Percentiles rank a stretch among this genome's conserved stretches.
These are phyloP conservation scores for Ameiurus melas DNA, from an alignment of 2,113 vertebrate genomes.

Conservation along the genomic window DNA sequence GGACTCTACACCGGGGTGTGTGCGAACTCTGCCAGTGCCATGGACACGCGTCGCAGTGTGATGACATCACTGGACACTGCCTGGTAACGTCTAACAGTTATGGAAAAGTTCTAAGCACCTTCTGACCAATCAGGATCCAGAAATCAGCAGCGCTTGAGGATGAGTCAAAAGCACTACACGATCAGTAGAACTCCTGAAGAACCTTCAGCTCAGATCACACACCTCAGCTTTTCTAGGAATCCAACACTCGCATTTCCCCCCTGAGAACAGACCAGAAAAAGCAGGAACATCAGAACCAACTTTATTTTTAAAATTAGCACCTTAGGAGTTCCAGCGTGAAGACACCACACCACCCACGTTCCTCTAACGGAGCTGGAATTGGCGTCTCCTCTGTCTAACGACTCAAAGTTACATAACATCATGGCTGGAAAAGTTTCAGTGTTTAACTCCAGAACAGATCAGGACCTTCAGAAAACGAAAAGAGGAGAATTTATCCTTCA, in stretches of 20 bases:
- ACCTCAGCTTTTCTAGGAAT: not conserved
- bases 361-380: not conserved
- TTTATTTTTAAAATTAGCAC: conserved; percentile 33
- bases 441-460: not conserved
- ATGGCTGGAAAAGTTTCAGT: conserved; percentile 52
- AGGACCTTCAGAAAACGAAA: not conserved
- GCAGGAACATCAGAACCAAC: conserved; percentile 41
- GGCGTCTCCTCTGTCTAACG: not conserved
- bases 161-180: too few species aligned
- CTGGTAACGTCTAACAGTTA: conserved; percentile 67
- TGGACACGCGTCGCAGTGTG: conserved; percentile 74
- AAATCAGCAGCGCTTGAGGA: not conserved
- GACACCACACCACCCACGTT: conserved; percentile 36
- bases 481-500: not conserved
- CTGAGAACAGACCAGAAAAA: not conserved
- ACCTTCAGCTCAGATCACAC: not conserved
- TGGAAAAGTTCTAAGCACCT: not conserved
- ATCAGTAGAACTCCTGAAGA: not conserved
- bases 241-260: not conserved
- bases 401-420: conserved; percentile 10
- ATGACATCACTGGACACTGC: conserved; percentile 79
- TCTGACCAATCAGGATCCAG: not conserved
- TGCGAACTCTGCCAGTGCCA: conserved; percentile 80
- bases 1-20: conserved; percentile 75
- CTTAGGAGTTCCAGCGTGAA: conserved; percentile 19